Conservation (phyloP, 2,113 vertebrate species). For the Ptilorrhoa leucosticta region DNA sequence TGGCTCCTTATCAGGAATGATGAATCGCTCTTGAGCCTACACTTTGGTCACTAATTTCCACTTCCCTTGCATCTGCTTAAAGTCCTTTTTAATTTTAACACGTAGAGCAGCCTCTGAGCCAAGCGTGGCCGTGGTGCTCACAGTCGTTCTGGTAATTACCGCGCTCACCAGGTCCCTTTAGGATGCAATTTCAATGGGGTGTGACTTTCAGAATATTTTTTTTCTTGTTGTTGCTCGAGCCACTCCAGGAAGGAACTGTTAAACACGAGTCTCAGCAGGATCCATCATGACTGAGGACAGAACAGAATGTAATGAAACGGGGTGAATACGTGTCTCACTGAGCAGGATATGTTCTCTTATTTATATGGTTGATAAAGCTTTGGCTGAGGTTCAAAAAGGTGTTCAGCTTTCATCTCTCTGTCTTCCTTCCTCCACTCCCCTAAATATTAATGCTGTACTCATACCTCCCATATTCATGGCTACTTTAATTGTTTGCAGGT, state of each 20-base stretch:
- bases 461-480: background rate
- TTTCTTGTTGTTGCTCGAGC: conserved; percentile 51
- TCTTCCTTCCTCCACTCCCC: conserved; percentile 42
- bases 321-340: conserved; percentile 47
- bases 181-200: conserved; percentile 53
- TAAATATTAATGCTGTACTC: conserved; percentile 32
- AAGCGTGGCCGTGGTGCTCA: background rate
- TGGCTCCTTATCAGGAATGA: conserved; percentile 59
- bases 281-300: conserved; percentile 57
- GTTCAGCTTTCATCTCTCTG: conserved; percentile 60
- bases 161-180: conserved; percentile 26
- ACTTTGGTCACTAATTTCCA: conserved; percentile 49
- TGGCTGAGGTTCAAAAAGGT: conserved; percentile 62
- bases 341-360: conserved; percentile 55
- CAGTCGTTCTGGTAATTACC: conserved; percentile 20
- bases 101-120: background rate
- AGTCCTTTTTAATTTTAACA: conserved; percentile 44
- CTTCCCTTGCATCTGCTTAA: conserved; percentile 37
- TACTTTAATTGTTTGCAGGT: conserved; percentile 11
- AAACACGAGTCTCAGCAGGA: conserved; percentile 66
- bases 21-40: conserved; percentile 35
- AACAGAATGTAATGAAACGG: conserved; percentile 57
- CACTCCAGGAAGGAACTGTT: conserved; percentile 57
- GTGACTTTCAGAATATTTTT: conserved; percentile 61
- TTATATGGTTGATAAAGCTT: conserved; percentile 53